Evolutionary conservation across 2,113 vertebrate species (phyloP).

Genomic region (Dicerorhinus sumatrensis): DNA sequence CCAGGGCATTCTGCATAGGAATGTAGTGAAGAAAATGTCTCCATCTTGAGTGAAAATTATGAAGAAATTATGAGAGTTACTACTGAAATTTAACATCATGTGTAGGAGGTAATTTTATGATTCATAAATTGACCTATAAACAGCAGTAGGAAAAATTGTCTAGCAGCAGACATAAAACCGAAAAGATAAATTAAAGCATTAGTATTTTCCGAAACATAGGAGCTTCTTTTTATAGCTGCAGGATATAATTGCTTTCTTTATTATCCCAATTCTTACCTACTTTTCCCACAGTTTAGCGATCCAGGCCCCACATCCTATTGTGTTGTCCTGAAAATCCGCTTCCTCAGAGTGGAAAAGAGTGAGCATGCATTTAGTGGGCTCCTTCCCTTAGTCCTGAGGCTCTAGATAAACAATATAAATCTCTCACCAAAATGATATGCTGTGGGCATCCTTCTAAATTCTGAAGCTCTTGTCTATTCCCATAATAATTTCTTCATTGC

Average conservation of each 20-base stretch:
- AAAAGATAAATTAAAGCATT: constrained; percentile 25
- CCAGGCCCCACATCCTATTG: not conserved
- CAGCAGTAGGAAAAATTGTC: not conserved
- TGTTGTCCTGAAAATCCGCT: not conserved
- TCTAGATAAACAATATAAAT: not conserved
- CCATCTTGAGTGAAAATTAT: constrained; percentile 3
- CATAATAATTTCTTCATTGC: not conserved
- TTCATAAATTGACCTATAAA: constrained; percentile 59
- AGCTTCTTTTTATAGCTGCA: constrained; percentile 2
- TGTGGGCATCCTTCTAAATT: not conserved
- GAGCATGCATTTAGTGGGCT: not conserved
- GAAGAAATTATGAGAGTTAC: not conserved
- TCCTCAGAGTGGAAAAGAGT: not conserved
- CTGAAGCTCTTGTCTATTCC: not conserved
- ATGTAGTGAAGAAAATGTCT: not conserved
- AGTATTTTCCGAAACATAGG: constrained; percentile 14
- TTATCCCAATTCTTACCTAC: not conserved
- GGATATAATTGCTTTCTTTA: constrained; percentile 14
- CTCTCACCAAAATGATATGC: not conserved
- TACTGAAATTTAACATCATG: not conserved
- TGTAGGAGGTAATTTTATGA: constrained; percentile 12
- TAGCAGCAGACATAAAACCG: constrained; percentile 35
- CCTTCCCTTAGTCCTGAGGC: not conserved
- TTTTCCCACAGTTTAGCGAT: constrained; percentile 7
- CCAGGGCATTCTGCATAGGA: not conserved